Conservation (phyloP, 2,888 invertebrate species). For the Lithophane leautieri region DNA sequence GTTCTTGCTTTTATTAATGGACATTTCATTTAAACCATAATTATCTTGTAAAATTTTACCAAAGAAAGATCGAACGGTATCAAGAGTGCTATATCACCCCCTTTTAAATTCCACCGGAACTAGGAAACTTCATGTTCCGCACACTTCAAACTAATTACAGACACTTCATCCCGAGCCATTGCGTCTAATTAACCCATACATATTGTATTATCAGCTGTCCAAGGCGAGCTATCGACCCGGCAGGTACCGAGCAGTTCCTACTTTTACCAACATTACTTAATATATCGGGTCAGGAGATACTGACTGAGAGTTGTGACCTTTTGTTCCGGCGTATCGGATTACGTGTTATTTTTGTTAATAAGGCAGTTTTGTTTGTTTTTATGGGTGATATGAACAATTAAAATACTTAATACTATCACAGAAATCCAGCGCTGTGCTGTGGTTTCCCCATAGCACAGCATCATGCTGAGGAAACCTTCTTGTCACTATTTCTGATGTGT, state of each 20-base stretch:
- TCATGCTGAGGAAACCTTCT: not conserved
- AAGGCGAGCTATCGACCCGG: slow-evolving; percentile 54
- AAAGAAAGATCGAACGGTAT: not conserved
- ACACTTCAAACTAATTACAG: slow-evolving; percentile 47
- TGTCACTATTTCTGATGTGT: not conserved
- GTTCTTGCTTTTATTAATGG: not conserved
- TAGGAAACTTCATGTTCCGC: slow-evolving; percentile 40
- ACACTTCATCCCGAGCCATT: slow-evolving; percentile 28
- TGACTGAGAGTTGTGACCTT: slow-evolving; percentile 14
- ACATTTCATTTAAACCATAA: not conserved
- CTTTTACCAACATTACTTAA: slow-evolving; percentile 45
- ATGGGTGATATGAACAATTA: not conserved
- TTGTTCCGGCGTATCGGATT: slow-evolving; percentile 42
- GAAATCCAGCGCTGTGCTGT: no score
- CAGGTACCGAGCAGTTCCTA: slow-evolving; percentile 43
- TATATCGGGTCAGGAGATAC: slow-evolving; percentile 30
- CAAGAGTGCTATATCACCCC: not conserved
- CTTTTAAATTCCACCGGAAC: slow-evolving; percentile 45
- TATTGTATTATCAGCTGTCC: slow-evolving; percentile 14
- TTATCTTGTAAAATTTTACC: not conserved
- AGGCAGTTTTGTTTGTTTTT: not conserved
- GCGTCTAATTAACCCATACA: slow-evolving; percentile 22
- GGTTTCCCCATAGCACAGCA: no score
- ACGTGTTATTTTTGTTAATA: slow-evolving; percentile 10
- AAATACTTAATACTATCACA: not conserved